Base-by-base conservation (phyloP, 1,140 invertebrate species). In the Chrysomallon squamiferum region DNA sequence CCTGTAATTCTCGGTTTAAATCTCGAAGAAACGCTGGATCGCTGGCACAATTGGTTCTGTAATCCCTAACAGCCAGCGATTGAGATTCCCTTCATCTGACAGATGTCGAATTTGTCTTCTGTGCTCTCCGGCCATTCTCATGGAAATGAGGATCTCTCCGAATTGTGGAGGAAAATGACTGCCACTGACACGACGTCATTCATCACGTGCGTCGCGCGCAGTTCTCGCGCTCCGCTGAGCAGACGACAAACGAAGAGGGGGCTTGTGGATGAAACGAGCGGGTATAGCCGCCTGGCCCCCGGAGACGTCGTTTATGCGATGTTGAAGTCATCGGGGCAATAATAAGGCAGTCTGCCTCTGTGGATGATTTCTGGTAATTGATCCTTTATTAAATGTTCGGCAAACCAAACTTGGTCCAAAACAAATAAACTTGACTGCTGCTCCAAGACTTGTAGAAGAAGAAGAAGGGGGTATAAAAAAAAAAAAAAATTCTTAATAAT, bases 161-260 rank as follows among this genome's bases (percentile, higher is more conserved):
- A 29, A 54, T n/a, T 54, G 50, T 27, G 29, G 50, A 54, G 50
- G 50, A 30, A 27, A 38, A 15, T 30, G 29, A 54, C 15, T 54
- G 15, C 29, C 22, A 54, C 22, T 54, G 50, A 30, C 50, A 54
- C 22, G 50, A 27, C 50, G 50, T 20, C 50, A 54, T 54, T 54
- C 50, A 54, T 54, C 50, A 54, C 50, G 50, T 54, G 50, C 50
- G 50, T 22, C 50, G 50, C 50, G 50, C 50, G 50, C 22, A 15
- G 18, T 25, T 54, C 50, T 54, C 50, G 50, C 50, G 50, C 22
- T 54, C 22, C 18, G 29, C 22, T 15, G 50, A 25, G 50, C 50
- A 30, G 1, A 27, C 22, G 3, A 30, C 50, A 54, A 54, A 54
- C 50, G 50, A 25, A 30, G 50, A 22, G 50, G 29, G 29, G 50